Percentiles rank a stretch among this genome's conserved stretches.
Evolutionary conservation across 2,113 vertebrate species (phyloP).

Genomic region (Hyaena hyaena): DNA sequence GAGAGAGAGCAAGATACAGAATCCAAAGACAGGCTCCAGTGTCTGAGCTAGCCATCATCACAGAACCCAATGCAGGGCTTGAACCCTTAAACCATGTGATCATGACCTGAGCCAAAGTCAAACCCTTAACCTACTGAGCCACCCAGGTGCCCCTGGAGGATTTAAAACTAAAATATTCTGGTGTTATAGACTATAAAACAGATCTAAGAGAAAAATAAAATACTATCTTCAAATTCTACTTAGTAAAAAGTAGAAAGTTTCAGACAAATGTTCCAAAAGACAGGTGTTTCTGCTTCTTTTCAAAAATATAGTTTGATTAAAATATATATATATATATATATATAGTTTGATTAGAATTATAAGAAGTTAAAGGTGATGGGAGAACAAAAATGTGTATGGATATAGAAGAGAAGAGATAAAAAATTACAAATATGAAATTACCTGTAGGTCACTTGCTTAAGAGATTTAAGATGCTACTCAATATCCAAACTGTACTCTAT

Average conservation of each 20-base stretch:
- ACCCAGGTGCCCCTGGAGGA: neutral
- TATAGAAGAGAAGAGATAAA: neutral
- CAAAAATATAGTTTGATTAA: constrained; percentile 35
- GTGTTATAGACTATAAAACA: neutral
- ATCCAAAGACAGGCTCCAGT: too few relatives aligned
- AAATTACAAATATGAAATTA: constrained; percentile 24
- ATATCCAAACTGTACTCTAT: constrained; percentile 5
- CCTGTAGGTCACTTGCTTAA: neutral
- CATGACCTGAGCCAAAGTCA: too few relatives aligned
- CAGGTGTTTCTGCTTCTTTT: constrained; percentile 43
- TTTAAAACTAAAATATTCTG: constrained; percentile 1
- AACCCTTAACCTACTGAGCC: too few relatives aligned
- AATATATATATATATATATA: neutral
- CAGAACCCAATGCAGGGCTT: too few relatives aligned
- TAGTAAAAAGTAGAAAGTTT: constrained; percentile 21
- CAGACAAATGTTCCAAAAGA: neutral
- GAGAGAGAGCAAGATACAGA: too few relatives aligned
- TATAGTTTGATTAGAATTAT: constrained; percentile 34
- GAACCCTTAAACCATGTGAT: too few relatives aligned
- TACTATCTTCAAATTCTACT: neutral
- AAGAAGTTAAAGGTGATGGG: neutral
- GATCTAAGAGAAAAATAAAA: constrained; percentile 8
- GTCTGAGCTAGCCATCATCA: too few relatives aligned
- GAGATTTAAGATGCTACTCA: neutral
- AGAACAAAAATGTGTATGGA: neutral